Conservation (phyloP, 2,888 invertebrate genomes). For the Aspidapion aeneum region DNA sequence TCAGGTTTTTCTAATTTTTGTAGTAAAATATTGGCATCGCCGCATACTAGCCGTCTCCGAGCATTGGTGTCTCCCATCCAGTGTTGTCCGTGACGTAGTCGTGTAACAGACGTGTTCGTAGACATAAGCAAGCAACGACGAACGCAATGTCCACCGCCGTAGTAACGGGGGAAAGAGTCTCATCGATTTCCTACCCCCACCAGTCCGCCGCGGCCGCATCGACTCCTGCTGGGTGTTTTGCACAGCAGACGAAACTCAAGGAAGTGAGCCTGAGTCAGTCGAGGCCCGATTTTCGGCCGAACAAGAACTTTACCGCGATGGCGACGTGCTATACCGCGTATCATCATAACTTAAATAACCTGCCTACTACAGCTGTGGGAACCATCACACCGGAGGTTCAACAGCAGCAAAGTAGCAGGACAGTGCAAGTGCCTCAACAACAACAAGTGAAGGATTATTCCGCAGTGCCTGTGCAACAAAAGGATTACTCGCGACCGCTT, state of each 20-base stretch:
- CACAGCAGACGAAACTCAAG: slow-evolving; percentile 6
- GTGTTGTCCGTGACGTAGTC: slow-evolving; percentile 40
- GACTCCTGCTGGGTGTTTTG: background rate
- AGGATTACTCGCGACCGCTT: slow-evolving; percentile 82
- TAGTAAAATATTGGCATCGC: slow-evolving; percentile 24
- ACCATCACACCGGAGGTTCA: too few species aligned
- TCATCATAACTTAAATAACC: slow-evolving; percentile 28
- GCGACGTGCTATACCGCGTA: slow-evolving; percentile 45
- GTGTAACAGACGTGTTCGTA: slow-evolving; percentile 45
- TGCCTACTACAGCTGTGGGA: slow-evolving; percentile 40
- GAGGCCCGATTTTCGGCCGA: slow-evolving; percentile 43
- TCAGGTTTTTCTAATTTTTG: too few species aligned
- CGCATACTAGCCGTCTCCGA: slow-evolving; percentile 23
- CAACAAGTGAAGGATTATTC: slow-evolving; percentile 19
- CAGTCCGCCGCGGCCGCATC: slow-evolving; percentile 30
- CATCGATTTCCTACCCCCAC: slow-evolving; percentile 51
- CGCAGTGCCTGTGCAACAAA: slow-evolving; percentile 56
- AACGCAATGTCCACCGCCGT: slow-evolving; percentile 42
- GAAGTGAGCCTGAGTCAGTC: slow-evolving; percentile 34
- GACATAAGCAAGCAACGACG: slow-evolving; percentile 41
- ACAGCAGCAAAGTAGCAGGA: slow-evolving; percentile 48
- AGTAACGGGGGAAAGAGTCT: background rate
- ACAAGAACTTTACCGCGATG: slow-evolving; percentile 35
- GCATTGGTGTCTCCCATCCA: slow-evolving; percentile 22
- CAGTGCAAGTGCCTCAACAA: slow-evolving; percentile 43